A percentile compares a stretch with the other conserved stretches of the same genome.
Evolutionary conservation across 2,113 vertebrate genomes (phyloP).

Genomic region (Cebidichthys violaceus): DNA sequence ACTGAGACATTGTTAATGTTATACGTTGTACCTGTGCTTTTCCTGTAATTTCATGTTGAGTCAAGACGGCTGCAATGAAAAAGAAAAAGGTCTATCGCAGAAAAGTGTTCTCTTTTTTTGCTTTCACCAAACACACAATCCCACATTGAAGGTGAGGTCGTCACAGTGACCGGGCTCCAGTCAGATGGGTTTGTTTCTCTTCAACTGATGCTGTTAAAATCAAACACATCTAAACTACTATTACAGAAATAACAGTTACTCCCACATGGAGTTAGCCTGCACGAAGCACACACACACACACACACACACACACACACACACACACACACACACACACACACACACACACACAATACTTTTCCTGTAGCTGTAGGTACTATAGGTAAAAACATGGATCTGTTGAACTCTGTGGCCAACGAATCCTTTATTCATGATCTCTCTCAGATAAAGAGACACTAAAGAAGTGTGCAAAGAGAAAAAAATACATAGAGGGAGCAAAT

Average conservation of each 20-base stretch:
- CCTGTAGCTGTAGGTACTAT: neutral
- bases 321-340: neutral
- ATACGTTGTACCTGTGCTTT: neutral
- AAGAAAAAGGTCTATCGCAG: neutral
- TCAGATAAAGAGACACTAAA: neutral
- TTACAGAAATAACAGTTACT: slow-evolving; percentile 10
- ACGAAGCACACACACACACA: neutral
- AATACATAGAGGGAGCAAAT: no score
- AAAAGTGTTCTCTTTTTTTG: neutral
- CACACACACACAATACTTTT: neutral
- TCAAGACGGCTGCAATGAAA: neutral
- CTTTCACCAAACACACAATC: neutral
- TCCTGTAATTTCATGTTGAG: neutral
- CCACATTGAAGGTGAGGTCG: slow-evolving; percentile 4
- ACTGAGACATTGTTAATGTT: neutral
- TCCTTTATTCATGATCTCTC: neutral
- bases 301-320: neutral
- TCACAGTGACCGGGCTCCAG: neutral
- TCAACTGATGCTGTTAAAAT: neutral
- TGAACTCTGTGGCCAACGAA: neutral
- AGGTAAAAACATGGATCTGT: neutral
- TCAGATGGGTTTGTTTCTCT: slow-evolving; percentile 3
- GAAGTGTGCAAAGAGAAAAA: neutral
- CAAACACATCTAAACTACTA: slow-evolving; percentile 18
- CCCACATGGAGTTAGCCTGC: neutral